Evolutionary conservation across 2,113 vertebrate genomes (phyloP), one percentile per base, ranked within the genome.

Genomic region (Ailurus styani): DNA sequence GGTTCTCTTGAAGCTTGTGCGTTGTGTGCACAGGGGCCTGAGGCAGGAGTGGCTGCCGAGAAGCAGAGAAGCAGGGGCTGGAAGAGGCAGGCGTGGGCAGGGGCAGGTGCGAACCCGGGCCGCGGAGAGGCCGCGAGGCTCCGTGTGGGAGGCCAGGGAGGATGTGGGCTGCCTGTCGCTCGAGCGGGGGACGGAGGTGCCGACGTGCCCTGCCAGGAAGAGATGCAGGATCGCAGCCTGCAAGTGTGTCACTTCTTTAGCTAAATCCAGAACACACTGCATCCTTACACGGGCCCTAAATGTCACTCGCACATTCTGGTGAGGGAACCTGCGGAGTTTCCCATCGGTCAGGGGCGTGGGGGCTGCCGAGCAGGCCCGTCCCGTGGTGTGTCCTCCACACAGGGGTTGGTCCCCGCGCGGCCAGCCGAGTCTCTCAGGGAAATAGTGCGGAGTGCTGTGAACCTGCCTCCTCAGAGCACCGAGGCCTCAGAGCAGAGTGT

Each of bases 191-290:
- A 75, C 91, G 57, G 82, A 42, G 83, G 87, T 55, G 88, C 50
- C 97, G 98, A 37, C 96, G 73, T 75, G 95, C 57, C 66, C 60
- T 77, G 5, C n/a, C 87, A 90, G 47, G 85, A 93, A 97, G 54
- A 6, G 29, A 81, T 82, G 79, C 91, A 96, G 81, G 97, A 18
- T 79, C 95, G 89, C 4, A 15, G 62, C 82, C 23, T 66, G 31
- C 92, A 93, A 95, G 96, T 27, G 52, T 23, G 81, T 6, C 40
- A 21, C 54, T 73, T 96, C 97, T 27, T 29, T 54, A 97, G 94
- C 83, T 31, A 94, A 93, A 50, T 73, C 4, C 27, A 78, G 66
- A 1, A 29, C 40, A n/a, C 17, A 29, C 5, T 0, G 14, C 1
- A 1, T 87, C 9, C 6, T 37, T 50, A 47, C 17, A 52, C n/a